These are phyloP conservation scores for Cotesia vestalis DNA, from an alignment of 1,140 invertebrate genomes.

Conservation along the genomic window DNA sequence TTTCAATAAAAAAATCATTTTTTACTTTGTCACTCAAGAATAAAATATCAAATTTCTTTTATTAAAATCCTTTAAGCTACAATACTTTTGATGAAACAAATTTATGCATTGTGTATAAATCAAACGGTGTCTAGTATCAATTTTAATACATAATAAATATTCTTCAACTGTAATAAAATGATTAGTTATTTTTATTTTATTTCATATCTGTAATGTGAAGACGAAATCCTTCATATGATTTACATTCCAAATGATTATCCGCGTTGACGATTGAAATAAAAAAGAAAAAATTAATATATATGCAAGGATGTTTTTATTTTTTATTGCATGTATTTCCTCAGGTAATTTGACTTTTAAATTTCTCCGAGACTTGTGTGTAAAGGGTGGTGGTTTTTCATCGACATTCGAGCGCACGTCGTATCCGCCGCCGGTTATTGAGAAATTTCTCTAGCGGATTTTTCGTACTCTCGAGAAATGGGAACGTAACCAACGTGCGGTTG, in stretches of 20 bases:
- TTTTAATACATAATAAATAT: no score
- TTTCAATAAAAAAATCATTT: slow-evolving; percentile 22
- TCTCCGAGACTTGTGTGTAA: background rate
- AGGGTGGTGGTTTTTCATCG: slow-evolving; percentile 8
- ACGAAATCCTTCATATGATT: no score
- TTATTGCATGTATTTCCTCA: background rate
- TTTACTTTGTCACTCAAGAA: background rate
- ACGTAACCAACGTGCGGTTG: slow-evolving; percentile 11
- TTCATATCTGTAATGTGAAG: no score
- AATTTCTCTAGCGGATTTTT: slow-evolving; percentile 25
- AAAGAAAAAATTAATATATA: background rate
- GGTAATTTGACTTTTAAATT: slow-evolving; percentile 4
- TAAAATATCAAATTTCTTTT: slow-evolving; percentile 16
- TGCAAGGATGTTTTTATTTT: background rate
- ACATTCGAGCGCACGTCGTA: slow-evolving; percentile 14
- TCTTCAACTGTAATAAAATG: no score
- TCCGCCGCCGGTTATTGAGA: slow-evolving; percentile 26
- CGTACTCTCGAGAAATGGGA: slow-evolving; percentile 13
- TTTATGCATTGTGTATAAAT: no score
- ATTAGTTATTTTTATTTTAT: no score
- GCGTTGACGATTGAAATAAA: no score
- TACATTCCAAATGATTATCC: no score
- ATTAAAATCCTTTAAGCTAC: no score
- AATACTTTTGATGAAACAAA: no score
- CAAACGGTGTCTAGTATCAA: no score